Conservation (phyloP, 2,797 vertebrate species). For the Sandelia bainsii region DNA sequence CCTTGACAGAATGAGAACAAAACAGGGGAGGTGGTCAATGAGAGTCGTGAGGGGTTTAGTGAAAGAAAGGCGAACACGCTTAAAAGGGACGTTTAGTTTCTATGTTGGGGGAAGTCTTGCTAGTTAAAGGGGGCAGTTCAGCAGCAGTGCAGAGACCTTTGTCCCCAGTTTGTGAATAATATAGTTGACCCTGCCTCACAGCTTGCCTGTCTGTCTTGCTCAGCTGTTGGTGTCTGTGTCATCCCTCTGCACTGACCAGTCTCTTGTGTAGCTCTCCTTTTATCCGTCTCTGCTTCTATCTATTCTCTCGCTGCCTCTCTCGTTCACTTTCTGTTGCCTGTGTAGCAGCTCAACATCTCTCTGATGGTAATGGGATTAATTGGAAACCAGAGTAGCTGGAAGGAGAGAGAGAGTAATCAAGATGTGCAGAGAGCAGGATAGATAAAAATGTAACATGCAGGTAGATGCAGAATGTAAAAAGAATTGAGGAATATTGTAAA, state of each 20-base stretch:
- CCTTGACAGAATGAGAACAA: slow-evolving; percentile 63
- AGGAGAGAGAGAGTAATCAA: slow-evolving; percentile 27
- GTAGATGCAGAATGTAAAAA: background rate
- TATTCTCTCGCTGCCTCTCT: background rate
- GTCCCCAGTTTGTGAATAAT: slow-evolving; percentile 49
- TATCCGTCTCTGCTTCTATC: slow-evolving; percentile 18
- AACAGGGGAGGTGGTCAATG: slow-evolving; percentile 26
- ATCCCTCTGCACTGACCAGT: slow-evolving; percentile 25
- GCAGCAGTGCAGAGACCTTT: slow-evolving; percentile 64
- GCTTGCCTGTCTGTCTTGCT: slow-evolving; percentile 52
- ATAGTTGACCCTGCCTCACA: slow-evolving; percentile 56
- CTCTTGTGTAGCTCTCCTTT: slow-evolving; percentile 21
- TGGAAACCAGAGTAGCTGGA: slow-evolving; percentile 45
- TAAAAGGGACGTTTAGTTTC: slow-evolving; percentile 17
- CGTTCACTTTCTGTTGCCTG: slow-evolving; percentile 20
- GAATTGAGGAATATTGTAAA: background rate
- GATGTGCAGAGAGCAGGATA: background rate
- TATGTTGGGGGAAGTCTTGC: slow-evolving; percentile 3
- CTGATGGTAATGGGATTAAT: slow-evolving; percentile 75
- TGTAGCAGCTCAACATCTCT: slow-evolving; percentile 51
- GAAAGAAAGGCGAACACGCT: slow-evolving; percentile 3
- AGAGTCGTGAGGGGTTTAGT: slow-evolving; percentile 3
- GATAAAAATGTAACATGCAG: background rate
- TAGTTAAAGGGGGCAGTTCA: slow-evolving; percentile 33
- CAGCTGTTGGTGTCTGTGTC: slow-evolving; percentile 57